These are phyloP conservation scores for Tipula vernalis DNA, from an alignment of 2,888 invertebrate species.

Conservation along the genomic window DNA sequence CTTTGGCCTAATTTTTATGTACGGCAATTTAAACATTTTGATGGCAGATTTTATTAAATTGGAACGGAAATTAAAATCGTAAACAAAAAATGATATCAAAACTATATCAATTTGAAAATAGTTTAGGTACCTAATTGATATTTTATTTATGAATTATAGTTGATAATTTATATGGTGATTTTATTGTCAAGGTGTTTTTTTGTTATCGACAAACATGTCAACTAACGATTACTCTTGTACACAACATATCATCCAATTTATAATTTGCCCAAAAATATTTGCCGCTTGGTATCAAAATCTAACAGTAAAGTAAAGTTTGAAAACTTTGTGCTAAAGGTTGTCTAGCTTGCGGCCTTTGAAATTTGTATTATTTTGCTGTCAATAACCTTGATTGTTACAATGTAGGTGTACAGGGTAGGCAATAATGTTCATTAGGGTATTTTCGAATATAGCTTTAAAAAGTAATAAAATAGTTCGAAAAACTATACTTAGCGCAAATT, in stretches of 20 bases:
- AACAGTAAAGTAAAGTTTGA: no score
- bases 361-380: no score
- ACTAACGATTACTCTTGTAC: not conserved
- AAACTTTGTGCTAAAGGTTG: no score
- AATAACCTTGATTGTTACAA: no score
- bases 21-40: not conserved
- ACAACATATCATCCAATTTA: no score
- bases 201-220: not conserved
- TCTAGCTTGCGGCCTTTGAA: no score
- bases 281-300: no score
- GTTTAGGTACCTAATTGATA: not conserved
- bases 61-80: not conserved
- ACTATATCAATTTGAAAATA: not conserved
- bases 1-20: not conserved
- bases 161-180: not conserved
- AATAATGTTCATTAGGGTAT: no score
- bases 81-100: not conserved
- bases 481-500: no score
- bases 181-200: not conserved
- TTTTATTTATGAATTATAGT: not conserved
- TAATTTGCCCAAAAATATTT: not conserved
- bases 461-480: no score
- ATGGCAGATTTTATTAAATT: not conserved
- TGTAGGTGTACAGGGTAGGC: no score
- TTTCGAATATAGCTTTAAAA: no score